Conservation (phyloP, 2,797 vertebrate species). For the Falco cherrug region DNA sequence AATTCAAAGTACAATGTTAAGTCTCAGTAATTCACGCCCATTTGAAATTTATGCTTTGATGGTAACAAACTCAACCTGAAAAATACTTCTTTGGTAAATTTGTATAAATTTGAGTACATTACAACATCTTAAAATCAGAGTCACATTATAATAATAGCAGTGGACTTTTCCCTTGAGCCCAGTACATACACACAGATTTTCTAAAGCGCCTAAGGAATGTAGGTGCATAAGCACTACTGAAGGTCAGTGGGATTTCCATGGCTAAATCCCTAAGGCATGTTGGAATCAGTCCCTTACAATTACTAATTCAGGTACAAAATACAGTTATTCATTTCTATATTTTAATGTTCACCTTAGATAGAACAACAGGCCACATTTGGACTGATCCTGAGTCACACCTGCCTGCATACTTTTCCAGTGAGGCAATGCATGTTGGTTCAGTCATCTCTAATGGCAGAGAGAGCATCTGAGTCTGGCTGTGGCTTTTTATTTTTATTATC, state of each 20-base stretch:
- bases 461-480: not conserved
- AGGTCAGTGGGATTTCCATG: constrained; percentile 1
- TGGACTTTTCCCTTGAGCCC: not conserved
- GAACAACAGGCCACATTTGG: not conserved
- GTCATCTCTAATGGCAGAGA: not conserved
- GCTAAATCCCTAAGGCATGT: not conserved
- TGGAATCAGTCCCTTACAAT: not conserved
- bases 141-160: not conserved
- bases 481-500: not conserved
- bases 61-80: not conserved
- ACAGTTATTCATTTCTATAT: not conserved
- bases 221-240: not conserved
- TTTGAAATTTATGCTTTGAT: not conserved
- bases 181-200: not conserved
- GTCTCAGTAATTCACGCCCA: not conserved
- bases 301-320: not conserved
- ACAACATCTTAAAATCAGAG: constrained; percentile 9
- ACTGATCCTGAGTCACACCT: not conserved
- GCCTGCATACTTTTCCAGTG: not conserved
- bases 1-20: not conserved
- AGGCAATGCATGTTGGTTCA: not conserved
- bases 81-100: not conserved
- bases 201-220: not conserved
- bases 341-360: not conserved
- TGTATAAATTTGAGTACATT: not conserved